Percentiles rank a stretch among this genome's conserved stretches.
These are phyloP conservation scores for Phymatocera aterrima DNA, from an alignment of 2,888 invertebrate genomes.

Conservation along the genomic window DNA sequence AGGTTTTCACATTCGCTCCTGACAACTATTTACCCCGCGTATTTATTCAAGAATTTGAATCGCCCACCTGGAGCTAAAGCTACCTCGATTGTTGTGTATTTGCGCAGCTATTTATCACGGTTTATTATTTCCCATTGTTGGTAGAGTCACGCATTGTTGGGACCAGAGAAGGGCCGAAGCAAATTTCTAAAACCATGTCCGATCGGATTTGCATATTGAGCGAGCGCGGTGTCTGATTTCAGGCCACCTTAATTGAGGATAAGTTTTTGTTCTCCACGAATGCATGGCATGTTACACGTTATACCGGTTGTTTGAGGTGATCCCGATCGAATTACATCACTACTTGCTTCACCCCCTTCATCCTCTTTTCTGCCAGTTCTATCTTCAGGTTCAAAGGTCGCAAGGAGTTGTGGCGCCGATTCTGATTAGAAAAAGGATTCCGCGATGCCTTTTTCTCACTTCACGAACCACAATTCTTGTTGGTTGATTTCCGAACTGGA, in stretches of 20 bases:
- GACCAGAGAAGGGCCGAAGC: constrained; percentile 60
- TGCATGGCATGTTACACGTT: constrained; percentile 43
- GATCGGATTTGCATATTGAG: constrained; percentile 72
- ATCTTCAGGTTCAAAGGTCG: constrained; percentile 43
- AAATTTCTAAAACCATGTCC: constrained; percentile 71
- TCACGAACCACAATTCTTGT: not conserved
- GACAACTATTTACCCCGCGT: constrained; percentile 62
- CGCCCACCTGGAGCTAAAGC: constrained; percentile 64
- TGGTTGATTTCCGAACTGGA: not conserved
- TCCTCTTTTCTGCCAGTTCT: constrained; percentile 34
- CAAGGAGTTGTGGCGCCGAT: not conserved
- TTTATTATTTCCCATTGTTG: constrained; percentile 74
- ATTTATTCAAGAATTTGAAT: constrained; percentile 66
- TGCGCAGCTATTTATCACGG: constrained; percentile 74
- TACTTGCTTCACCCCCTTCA: constrained; percentile 15
- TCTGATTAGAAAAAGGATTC: constrained; percentile 8
- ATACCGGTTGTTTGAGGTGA: constrained; percentile 30
- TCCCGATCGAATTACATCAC: constrained; percentile 52
- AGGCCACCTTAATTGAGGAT: constrained; percentile 63
- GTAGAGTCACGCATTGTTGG: constrained; percentile 69
- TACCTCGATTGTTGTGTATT: constrained; percentile 66
- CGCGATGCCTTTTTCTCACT: not conserved
- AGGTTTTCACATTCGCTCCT: constrained; percentile 44
- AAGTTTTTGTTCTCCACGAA: constrained; percentile 56
- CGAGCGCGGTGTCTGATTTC: constrained; percentile 67